Evolutionary conservation across 2,888 invertebrate genomes (phyloP).

Genomic region (Apamea sordens): DNA sequence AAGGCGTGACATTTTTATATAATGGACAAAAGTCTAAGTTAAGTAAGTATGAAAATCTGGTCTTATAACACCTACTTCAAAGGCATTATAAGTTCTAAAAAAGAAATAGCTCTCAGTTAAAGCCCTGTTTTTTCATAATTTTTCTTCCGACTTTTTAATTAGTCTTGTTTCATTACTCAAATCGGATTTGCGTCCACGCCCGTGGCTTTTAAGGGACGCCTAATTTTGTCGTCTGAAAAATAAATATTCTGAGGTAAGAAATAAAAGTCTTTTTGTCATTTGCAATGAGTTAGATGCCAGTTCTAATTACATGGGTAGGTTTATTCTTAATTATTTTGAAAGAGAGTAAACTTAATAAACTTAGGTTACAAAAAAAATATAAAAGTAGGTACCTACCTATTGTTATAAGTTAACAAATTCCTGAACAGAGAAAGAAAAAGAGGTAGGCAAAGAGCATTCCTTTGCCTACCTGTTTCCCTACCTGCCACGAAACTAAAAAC

Average conservation of each 20-base stretch:
- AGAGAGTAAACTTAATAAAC: background rate
- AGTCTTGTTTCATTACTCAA: slow-evolving; percentile 85
- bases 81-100: slow-evolving; percentile 60
- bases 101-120: slow-evolving; percentile 75
- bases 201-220: slow-evolving; percentile 80
- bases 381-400: background rate
- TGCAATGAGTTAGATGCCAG: slow-evolving; percentile 67
- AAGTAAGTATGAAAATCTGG: slow-evolving; percentile 51
- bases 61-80: slow-evolving; percentile 60
- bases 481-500: background rate
- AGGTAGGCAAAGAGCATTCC: background rate
- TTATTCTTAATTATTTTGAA: slow-evolving; percentile 5
- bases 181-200: slow-evolving; percentile 86
- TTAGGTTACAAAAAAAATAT: background rate
- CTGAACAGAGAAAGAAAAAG: background rate
- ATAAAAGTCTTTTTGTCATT: slow-evolving; percentile 68
- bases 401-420: background rate
- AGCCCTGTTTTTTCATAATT: slow-evolving; percentile 79
- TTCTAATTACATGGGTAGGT: slow-evolving; percentile 58
- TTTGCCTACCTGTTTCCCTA: background rate
- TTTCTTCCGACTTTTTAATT: slow-evolving; percentile 83
- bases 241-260: slow-evolving; percentile 69
- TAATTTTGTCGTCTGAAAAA: slow-evolving; percentile 74
- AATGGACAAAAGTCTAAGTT: slow-evolving; percentile 33
- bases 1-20: slow-evolving; percentile 30